Percentiles rank a stretch among this genome's conserved stretches.
phyloP scores from a whole-genome alignment of 1,140 invertebrate species.

The Drosophila simulans region DNA sequence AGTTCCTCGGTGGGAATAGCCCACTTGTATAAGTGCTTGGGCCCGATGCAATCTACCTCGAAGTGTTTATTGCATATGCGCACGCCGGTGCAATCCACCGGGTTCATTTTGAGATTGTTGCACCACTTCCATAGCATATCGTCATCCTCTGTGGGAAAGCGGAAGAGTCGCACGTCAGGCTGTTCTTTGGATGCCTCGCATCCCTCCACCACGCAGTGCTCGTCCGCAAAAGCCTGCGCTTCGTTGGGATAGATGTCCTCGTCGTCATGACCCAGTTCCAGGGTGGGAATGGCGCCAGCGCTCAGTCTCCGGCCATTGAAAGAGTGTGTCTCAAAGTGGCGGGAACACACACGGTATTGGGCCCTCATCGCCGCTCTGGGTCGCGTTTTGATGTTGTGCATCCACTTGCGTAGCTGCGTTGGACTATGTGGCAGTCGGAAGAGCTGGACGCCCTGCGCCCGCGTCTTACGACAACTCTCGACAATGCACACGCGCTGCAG shows the following conservation, averaged over 20 bases:
- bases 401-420: slow-evolving; percentile 73
- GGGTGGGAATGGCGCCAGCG: slow-evolving; percentile 71
- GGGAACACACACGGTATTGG: slow-evolving; percentile 72
- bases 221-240: slow-evolving; percentile 70
- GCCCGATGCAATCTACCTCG: slow-evolving; percentile 69
- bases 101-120: slow-evolving; percentile 80
- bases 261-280: slow-evolving; percentile 71
- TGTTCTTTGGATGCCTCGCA: slow-evolving; percentile 67
- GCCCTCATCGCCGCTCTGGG: slow-evolving; percentile 49
- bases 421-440: slow-evolving; percentile 76
- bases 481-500: slow-evolving; percentile 73
- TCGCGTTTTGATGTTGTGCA: slow-evolving; percentile 71
- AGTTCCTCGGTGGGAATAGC: slow-evolving; percentile 65
- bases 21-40: slow-evolving; percentile 75
- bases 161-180: slow-evolving; percentile 72
- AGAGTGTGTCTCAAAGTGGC: slow-evolving; percentile 76
- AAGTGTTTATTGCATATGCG: slow-evolving; percentile 80
- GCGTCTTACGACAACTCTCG: slow-evolving; percentile 68
- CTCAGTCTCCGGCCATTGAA: slow-evolving; percentile 70
- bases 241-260: slow-evolving; percentile 78
- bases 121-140: slow-evolving; percentile 81
- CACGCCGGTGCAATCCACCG: slow-evolving; percentile 69
- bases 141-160: slow-evolving; percentile 77
- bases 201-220: slow-evolving; percentile 68
- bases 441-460: slow-evolving; percentile 72